phyloP scores from a whole-genome alignment of 2,888 invertebrate species.

The Eristalinus sepulchralis region DNA sequence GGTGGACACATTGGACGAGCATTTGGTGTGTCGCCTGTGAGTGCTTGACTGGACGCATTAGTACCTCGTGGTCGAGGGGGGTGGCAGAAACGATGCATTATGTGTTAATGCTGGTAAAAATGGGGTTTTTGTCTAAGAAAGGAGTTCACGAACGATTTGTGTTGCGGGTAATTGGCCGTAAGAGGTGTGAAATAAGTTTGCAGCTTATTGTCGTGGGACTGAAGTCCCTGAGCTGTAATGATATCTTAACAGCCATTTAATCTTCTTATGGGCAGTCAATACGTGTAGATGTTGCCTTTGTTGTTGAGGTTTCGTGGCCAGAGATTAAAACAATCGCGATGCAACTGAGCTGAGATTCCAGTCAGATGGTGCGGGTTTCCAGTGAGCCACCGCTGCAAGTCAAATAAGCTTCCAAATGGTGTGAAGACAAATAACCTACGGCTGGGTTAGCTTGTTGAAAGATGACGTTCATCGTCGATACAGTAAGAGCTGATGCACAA shows the following conservation, averaged over 20 bases:
- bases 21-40: conserved; percentile 60
- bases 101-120: conserved; percentile 38
- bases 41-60: conserved; percentile 42
- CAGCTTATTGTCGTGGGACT: background rate
- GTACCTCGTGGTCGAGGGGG: background rate
- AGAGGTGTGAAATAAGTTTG: conserved; percentile 19
- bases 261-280: too few relatives aligned
- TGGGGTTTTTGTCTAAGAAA: conserved; percentile 31
- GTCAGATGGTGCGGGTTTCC: too few relatives aligned
- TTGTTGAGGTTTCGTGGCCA: too few relatives aligned
- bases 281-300: too few relatives aligned
- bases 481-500: too few relatives aligned
- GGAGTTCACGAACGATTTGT: conserved; percentile 51
- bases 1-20: conserved; percentile 68
- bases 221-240: background rate
- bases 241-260: background rate
- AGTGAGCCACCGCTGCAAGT: too few relatives aligned
- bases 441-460: too few relatives aligned
- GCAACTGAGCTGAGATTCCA: too few relatives aligned
- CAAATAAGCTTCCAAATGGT: too few relatives aligned
- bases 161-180: conserved; percentile 36
- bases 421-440: too few relatives aligned
- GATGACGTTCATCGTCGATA: too few relatives aligned
- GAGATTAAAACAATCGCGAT: too few relatives aligned
- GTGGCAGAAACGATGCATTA: conserved; percentile 14